Conservation (phyloP, 2,113 vertebrate genomes). For the Thermophis baileyi region DNA sequence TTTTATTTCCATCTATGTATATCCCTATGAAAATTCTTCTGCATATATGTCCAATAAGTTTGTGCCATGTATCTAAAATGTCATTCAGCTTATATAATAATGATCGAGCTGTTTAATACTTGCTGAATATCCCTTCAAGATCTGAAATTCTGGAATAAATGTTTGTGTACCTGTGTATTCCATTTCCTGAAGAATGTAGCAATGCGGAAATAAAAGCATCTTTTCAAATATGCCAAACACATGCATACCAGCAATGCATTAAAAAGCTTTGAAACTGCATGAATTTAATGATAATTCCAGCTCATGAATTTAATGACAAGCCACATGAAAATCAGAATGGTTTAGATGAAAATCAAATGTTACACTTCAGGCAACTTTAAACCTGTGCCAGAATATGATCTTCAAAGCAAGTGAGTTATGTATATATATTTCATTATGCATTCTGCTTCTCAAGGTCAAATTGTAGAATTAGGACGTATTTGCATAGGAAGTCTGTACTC, state of each 20-base stretch:
- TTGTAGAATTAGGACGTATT: background rate
- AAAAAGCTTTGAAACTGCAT: background rate
- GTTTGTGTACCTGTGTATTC: background rate
- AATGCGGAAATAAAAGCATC: background rate
- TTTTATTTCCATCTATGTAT: accelerated
- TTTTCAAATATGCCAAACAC: slow-evolving; percentile 9
- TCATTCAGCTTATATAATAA: background rate
- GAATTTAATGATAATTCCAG: slow-evolving; percentile 7
- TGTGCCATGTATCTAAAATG: background rate
- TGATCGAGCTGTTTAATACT: background rate
- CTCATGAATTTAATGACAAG: slow-evolving; percentile 18
- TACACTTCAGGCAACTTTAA: slow-evolving; percentile 3
- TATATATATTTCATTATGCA: background rate
- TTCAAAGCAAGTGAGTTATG: background rate
- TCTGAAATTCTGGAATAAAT: background rate
- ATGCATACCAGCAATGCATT: slow-evolving; percentile 4
- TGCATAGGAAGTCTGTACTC: background rate
- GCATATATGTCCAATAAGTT: background rate
- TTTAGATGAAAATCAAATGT: slow-evolving; percentile 13
- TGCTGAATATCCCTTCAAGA: accelerated
- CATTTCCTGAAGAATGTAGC: background rate
- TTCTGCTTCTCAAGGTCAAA: background rate
- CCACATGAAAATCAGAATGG: slow-evolving; percentile 14
- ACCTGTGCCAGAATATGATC: background rate
- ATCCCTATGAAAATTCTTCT: background rate